Evolutionary conservation across 2,797 vertebrate genomes (phyloP).

Genomic region (Dermochelys coriacea): DNA sequence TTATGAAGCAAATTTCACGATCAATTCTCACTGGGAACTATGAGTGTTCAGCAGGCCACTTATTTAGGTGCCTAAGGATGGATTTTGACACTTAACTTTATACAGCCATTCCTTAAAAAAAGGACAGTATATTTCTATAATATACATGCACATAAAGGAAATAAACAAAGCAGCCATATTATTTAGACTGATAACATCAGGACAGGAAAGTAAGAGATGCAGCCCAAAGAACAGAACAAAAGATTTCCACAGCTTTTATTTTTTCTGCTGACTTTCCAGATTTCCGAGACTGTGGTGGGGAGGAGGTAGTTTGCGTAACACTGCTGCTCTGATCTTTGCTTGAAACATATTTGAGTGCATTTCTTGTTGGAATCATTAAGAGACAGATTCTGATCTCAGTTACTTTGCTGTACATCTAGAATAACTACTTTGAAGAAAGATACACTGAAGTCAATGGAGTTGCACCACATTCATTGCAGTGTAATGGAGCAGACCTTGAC

Average conservation of each 20-base stretch:
- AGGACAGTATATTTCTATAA: neutral
- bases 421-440: neutral
- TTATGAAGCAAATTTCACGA: neutral
- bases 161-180: neutral
- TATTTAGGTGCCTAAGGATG: neutral
- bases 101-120: neutral
- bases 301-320: neutral
- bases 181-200: neutral
- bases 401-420: neutral
- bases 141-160: neutral
- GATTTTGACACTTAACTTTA: neutral
- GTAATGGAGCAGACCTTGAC: neutral
- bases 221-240: conserved; percentile 25
- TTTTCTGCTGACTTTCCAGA: neutral
- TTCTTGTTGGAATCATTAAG: neutral
- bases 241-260: conserved; percentile 17
- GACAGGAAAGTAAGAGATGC: fast-evolving
- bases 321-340: neutral
- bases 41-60: neutral
- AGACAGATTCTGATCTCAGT: neutral
- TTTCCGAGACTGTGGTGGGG: neutral
- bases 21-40: fast-evolving
- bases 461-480: neutral
- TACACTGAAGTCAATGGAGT: neutral
- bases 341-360: neutral